Evolutionary conservation across 2,888 invertebrate genomes (phyloP).

Genomic region (Heliconius sara): DNA sequence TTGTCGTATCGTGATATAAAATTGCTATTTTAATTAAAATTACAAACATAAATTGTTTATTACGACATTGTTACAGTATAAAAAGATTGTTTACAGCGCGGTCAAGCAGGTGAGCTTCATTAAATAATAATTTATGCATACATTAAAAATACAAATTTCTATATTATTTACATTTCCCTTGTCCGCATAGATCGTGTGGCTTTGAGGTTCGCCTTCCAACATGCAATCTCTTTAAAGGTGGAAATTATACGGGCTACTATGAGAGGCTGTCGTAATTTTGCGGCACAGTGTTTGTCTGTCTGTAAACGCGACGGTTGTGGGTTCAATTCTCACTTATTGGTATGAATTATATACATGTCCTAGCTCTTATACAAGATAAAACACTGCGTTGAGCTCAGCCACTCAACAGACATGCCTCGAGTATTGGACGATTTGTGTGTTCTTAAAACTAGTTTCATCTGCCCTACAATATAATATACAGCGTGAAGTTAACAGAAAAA

Average conservation of each 20-base stretch:
- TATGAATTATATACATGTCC: not conserved
- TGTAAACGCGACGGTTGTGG: too few relatives aligned
- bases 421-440: not conserved
- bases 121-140: conserved; percentile 21
- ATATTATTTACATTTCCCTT: not conserved
- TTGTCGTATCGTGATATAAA: not conserved
- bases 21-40: conserved; percentile 18
- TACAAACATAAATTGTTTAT: conserved; percentile 2
- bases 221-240: not conserved
- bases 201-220: not conserved
- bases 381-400: not conserved
- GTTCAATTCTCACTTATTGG: too few relatives aligned
- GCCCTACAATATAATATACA: not conserved
- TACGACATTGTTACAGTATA: conserved; percentile 3
- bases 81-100: conserved; percentile 10
- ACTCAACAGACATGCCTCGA: not conserved
- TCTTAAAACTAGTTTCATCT: not conserved
- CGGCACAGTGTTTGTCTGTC: too few relatives aligned
- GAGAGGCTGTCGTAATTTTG: too few relatives aligned
- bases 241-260: not conserved
- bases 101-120: conserved; percentile 15
- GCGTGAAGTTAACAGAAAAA: not conserved
- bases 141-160: conserved; percentile 2
- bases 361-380: not conserved
- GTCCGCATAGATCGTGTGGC: not conserved